A percentile compares a stretch with the other conserved stretches of the same genome.
phyloP scores from a whole-genome alignment of 2,113 vertebrate species.

The Brevimyrus niger region DNA sequence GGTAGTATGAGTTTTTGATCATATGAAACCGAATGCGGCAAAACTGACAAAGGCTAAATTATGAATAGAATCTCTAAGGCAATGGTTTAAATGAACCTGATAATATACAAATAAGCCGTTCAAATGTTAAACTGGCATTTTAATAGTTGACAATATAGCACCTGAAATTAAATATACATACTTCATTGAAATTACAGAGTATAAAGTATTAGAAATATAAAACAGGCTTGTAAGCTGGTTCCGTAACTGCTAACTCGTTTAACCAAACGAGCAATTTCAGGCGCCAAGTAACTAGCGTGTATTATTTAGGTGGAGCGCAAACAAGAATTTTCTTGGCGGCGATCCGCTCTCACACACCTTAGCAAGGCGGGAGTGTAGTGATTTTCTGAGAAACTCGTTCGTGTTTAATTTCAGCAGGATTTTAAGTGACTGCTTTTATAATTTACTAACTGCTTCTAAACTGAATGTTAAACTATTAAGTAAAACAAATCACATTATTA shows the following conservation, averaged over 20 bases:
- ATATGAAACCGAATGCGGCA: not conserved
- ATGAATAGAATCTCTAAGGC: not conserved
- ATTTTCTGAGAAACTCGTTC: not conserved
- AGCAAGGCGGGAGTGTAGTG: not conserved
- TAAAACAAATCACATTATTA: not conserved
- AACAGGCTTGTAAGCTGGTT: not conserved
- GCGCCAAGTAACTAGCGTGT: not conserved
- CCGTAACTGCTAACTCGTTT: not conserved
- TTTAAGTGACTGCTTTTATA: not conserved
- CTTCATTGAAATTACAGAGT: not conserved
- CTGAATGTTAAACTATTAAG: not conserved
- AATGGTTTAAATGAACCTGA: not conserved
- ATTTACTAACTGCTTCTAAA: not conserved
- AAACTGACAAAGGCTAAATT: not conserved
- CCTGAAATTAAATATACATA: not conserved
- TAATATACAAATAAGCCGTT: not conserved
- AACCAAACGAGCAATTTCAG: not conserved
- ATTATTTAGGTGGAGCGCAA: constrained; percentile 1
- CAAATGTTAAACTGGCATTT: not conserved
- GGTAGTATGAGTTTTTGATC: not conserved
- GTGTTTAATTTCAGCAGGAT: not conserved
- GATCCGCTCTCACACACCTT: not conserved
- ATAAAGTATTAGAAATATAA: not conserved
- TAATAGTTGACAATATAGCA: not conserved
- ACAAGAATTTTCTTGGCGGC: not conserved